Conservation (phyloP, 2,888 invertebrate genomes). For the Watsonalla cultraria region DNA sequence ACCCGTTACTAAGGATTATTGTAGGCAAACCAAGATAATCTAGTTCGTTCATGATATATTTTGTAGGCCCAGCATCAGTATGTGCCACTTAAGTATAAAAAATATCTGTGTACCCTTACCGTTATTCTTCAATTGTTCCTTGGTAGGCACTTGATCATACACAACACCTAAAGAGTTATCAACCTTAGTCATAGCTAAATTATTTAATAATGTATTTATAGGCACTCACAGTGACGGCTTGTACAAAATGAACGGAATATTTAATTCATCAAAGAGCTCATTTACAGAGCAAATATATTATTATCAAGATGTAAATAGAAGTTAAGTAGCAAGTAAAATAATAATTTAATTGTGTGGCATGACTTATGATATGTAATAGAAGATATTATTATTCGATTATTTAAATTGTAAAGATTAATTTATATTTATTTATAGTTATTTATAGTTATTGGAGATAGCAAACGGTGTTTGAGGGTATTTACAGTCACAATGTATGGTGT, state of each 20-base stretch:
- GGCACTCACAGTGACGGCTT: neutral
- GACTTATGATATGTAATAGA: no score
- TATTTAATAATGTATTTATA: neutral
- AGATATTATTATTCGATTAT: no score
- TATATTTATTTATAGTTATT: no score
- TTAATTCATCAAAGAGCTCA: neutral
- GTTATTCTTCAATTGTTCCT: neutral
- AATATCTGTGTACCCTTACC: slow-evolving; percentile 1
- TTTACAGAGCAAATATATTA: neutral
- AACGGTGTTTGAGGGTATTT: no score
- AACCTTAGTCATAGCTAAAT: neutral
- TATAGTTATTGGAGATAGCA: no score
- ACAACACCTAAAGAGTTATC: slow-evolving; percentile 2
- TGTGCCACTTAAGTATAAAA: neutral
- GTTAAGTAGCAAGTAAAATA: neutral
- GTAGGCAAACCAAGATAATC: no score
- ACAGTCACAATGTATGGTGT: no score
- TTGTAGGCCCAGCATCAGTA: no score
- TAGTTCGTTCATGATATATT: no score
- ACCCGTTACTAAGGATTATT: no score
- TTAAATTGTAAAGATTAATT: no score
- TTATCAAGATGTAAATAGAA: neutral
- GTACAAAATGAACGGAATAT: neutral
- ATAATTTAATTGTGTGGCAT: no score
- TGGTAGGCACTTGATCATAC: slow-evolving; percentile 1